phyloP scores from a whole-genome alignment of 1,140 invertebrate species.

The Drosophila asahinai region DNA sequence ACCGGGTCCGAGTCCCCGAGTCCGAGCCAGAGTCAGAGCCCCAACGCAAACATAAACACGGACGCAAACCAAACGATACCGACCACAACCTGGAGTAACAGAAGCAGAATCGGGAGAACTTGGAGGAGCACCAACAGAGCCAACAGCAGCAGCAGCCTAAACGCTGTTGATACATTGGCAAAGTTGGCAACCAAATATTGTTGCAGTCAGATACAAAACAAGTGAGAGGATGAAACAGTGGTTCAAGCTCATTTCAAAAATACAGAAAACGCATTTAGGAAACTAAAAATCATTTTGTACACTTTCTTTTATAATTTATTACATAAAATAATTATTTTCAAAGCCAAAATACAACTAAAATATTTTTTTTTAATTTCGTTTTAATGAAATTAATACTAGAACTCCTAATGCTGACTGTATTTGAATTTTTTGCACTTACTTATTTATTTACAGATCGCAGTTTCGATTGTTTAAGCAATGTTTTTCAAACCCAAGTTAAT shows the following conservation, averaged over 20 bases:
- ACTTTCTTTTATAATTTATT: too few relatives aligned
- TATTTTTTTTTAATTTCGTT: too few relatives aligned
- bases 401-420: too few relatives aligned
- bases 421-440: too few relatives aligned
- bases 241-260: neutral
- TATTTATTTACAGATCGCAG: too few relatives aligned
- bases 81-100: conserved; percentile 26
- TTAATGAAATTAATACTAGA: too few relatives aligned
- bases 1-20: neutral
- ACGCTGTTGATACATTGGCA: conserved; percentile 76
- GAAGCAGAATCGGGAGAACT: conserved; percentile 31
- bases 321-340: too few relatives aligned
- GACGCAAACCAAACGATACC: conserved; percentile 55
- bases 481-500: neutral
- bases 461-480: too few relatives aligned
- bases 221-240: conserved; percentile 18
- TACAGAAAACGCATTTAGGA: neutral
- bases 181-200: conserved; percentile 82
- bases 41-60: conserved; percentile 56
- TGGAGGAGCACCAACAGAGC: conserved; percentile 26
- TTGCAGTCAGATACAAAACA: conserved; percentile 69
- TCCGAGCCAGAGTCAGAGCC: conserved; percentile 12
- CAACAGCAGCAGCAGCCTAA: conserved; percentile 61
- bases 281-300: neutral
- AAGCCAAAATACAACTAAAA: too few relatives aligned